Evolutionary conservation across 37 sponge, comb jelly and placozoan genomes (phyloP), one percentile per base, ranked within the genome.

Genomic region (Petrosia ficiformis): DNA sequence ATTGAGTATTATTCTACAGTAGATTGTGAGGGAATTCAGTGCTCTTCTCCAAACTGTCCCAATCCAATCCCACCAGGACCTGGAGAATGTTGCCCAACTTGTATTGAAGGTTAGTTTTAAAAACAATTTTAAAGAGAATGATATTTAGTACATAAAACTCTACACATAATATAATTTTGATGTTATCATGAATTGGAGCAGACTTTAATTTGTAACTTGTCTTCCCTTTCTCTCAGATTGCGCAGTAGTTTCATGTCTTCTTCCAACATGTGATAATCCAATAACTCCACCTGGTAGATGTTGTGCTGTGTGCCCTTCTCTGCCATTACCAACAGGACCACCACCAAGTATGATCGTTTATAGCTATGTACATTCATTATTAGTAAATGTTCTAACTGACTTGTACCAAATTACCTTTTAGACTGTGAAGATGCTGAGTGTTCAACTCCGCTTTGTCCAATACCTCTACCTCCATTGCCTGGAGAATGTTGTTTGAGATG

Each of bases 41-140:
- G 54, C 16, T 16, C 54, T 48, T 48, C 54, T 48, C 10, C 54
- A 10, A 48, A 10, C 14, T 48, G 54, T 48, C 54, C 54, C 54
- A 48, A 48, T 48, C 54, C 54, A 48, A 48, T 48, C 54, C 54
- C 54, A 48, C 54, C 54, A 19, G 54, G 54, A 48, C 54, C 54
- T 10, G 16, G 16, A 19, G 14, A 48, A 48, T 48, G 54, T 16
- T 48, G 54, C 16, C 54, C 54, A 19, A 10, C 14, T 19, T 48
- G 54, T 16, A 48, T 10, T 19, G 14, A 48, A 48, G 54, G 54
- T 48, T 19, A 19, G 10, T 48, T 48, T 10, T 16, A 48, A 48
- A 48, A 16, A 48, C 10, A 16, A 48, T 48, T 48, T n/a, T n/a
- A n/a, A n/a, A n/a, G n/a, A n/a, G n/a, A n/a, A n/a, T n/a, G n/a